These are phyloP conservation scores for Plebejus argus DNA, from an alignment of 2,888 invertebrate genomes.

Conservation along the genomic window DNA sequence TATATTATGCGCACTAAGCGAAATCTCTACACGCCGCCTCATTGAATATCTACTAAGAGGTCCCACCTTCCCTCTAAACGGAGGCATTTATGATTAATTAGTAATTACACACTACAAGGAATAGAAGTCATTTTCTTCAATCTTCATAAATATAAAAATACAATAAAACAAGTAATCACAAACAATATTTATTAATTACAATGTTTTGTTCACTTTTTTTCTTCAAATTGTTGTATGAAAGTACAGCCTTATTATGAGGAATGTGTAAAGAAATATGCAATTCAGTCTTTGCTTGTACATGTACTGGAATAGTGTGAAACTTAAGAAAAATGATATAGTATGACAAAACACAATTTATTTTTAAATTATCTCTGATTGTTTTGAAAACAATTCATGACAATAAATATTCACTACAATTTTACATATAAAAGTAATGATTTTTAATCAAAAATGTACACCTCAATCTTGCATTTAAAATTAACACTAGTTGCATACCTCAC, in stretches of 20 bases:
- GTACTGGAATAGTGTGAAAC: constrained; percentile 46
- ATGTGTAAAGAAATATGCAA: constrained; percentile 64
- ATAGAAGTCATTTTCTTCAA: too few relatives aligned
- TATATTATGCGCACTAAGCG: too few relatives aligned
- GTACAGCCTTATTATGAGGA: constrained; percentile 72
- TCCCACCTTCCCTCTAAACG: too few relatives aligned
- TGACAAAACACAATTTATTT: constrained; percentile 33
- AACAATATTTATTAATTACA: constrained; percentile 64
- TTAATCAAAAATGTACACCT: constrained; percentile 21
- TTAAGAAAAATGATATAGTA: constrained; percentile 36
- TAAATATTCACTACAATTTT: constrained; percentile 30
- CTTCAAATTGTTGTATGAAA: constrained; percentile 51
- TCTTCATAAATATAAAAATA: constrained; percentile 29
- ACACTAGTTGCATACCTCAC: constrained; percentile 12
- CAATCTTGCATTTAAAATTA: constrained; percentile 21
- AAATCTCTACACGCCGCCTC: too few relatives aligned
- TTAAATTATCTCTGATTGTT: neutral
- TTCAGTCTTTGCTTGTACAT: constrained; percentile 63
- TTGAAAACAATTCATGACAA: constrained; percentile 21
- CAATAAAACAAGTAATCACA: constrained; percentile 45
- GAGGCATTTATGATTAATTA: too few relatives aligned
- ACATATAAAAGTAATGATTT: constrained; percentile 25
- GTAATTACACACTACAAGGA: too few relatives aligned
- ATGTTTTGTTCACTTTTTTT: constrained; percentile 65
- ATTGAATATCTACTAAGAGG: too few relatives aligned